phyloP scores from a whole-genome alignment of 2,113 vertebrate species.

The Forbesichthys papilliferus region DNA sequence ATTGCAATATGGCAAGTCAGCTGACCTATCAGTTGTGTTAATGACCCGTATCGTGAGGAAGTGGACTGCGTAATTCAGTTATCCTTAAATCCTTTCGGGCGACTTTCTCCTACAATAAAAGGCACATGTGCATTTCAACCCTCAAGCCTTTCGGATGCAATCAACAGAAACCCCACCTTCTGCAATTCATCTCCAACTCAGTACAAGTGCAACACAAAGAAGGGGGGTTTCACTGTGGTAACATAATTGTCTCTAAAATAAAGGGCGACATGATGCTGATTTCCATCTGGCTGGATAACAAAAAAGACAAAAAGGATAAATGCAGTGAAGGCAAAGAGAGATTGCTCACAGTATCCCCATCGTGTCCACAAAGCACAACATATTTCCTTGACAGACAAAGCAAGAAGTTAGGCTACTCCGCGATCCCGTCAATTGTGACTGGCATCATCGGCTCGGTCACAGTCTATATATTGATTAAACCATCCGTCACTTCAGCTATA shows the following conservation, averaged over 20 bases:
- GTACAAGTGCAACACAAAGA: background rate
- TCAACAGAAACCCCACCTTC: background rate
- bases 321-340: background rate
- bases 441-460: conserved; percentile 64
- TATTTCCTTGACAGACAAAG: conserved; percentile 74
- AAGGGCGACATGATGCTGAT: no score
- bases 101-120: background rate
- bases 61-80: conserved; percentile 64
- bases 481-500: conserved; percentile 82
- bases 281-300: no score
- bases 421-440: conserved; percentile 61
- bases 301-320: conserved; percentile 7
- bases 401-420: conserved; percentile 66
- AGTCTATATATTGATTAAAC: conserved; percentile 80
- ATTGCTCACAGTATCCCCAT: conserved; percentile 15
- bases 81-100: conserved; percentile 43
- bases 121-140: no score
- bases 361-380: conserved; percentile 48
- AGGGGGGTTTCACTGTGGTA: background rate
- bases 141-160: background rate
- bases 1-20: background rate
- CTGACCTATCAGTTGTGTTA: conserved; percentile 28
- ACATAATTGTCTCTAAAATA: background rate
- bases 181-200: background rate
- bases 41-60: conserved; percentile 45